Conservation (phyloP, 2,797 vertebrate species). For the Aldrovandia affinis region DNA sequence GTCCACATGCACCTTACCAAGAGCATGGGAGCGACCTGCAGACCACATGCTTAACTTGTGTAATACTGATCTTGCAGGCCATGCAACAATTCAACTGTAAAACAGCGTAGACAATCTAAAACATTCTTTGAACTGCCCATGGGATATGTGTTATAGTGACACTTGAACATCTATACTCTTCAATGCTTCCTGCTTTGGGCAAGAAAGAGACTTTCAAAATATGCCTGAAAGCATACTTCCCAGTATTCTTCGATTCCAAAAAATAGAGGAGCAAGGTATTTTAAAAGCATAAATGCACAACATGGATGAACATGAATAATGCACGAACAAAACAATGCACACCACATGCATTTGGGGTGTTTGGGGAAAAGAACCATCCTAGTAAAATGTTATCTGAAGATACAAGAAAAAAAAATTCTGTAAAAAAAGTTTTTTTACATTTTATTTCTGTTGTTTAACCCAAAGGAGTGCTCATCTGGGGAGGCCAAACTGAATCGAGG, state of each 20-base stretch:
- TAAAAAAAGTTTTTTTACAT: too few relatives aligned
- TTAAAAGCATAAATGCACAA: background rate
- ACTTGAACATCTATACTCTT: background rate
- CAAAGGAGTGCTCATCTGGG: background rate
- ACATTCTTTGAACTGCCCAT: background rate
- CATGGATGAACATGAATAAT: background rate
- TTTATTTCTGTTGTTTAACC: conserved; percentile 1
- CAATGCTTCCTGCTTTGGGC: background rate
- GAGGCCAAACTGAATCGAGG: background rate
- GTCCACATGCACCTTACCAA: background rate
- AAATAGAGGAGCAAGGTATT: background rate
- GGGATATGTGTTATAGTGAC: background rate
- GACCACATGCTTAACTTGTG: background rate
- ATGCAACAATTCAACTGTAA: background rate
- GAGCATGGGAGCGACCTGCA: background rate
- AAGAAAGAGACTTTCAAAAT: background rate
- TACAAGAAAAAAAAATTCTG: background rate
- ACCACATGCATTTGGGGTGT: background rate
- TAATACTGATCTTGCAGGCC: background rate
- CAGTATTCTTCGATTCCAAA: background rate
- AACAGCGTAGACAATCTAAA: background rate
- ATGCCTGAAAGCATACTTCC: background rate
- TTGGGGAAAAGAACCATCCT: background rate
- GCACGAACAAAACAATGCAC: too few relatives aligned
- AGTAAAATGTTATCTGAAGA: background rate